Evolutionary conservation across 1,140 invertebrate genomes (phyloP).

Genomic region (Macrostomum lignano): DNA sequence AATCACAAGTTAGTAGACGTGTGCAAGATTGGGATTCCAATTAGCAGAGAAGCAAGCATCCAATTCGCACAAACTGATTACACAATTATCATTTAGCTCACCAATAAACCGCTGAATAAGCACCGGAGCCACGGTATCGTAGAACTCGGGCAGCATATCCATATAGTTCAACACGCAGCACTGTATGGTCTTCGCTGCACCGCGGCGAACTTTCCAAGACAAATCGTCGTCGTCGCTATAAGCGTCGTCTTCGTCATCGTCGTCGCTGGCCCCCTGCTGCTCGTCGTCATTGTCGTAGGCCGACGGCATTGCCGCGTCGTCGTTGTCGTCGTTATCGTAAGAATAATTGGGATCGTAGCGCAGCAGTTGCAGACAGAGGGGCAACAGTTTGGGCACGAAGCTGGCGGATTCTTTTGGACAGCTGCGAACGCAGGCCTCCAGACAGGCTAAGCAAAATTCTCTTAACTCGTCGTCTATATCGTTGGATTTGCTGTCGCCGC

Average conservation of each 20-base stretch:
- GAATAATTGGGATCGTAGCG: conserved; percentile 97
- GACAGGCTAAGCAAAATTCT: no score
- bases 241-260: conserved; percentile 49
- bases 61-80: conserved; percentile 8
- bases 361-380: conserved; percentile 60
- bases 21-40: no score
- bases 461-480: no score
- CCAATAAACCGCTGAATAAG: conserved; percentile 70
- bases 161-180: conserved; percentile 64
- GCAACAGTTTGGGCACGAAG: conserved; percentile 50
- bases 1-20: no score
- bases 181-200: conserved; percentile 84
- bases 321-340: conserved; percentile 47
- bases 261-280: conserved; percentile 16
- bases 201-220: conserved; percentile 81
- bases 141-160: conserved; percentile 63
- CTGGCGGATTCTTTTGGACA: conserved; percentile 79
- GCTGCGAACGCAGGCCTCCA: conserved; percentile 71
- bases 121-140: conserved; percentile 53
- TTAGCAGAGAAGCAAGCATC: no score
- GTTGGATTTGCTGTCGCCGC: no score
- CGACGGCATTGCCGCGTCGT: conserved; percentile 36
- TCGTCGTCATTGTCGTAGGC: conserved; percentile 42
- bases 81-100: conserved; percentile 12
- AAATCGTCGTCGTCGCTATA: conserved; percentile 97